Evolutionary conservation across 1,140 invertebrate species (phyloP), one percentile per base, ranked within the genome.

Genomic region (Goniozus legneri): DNA sequence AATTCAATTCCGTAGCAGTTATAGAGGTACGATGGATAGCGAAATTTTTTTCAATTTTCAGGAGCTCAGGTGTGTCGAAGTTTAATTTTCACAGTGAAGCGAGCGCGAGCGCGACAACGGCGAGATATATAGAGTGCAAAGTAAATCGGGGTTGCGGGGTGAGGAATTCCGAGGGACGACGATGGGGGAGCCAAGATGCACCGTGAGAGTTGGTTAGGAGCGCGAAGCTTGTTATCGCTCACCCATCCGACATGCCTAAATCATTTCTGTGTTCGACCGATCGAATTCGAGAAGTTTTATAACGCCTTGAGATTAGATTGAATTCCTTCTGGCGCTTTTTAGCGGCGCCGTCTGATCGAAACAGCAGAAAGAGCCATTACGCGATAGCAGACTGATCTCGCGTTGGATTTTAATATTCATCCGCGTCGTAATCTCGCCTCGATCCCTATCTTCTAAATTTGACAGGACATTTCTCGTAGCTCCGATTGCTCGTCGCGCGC

Each of bases 31-130:
- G n/a, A n/a, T n/a, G n/a, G n/a, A n/a, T n/a, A n/a, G n/a, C n/a
- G n/a, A n/a, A n/a, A n/a, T n/a, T n/a, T n/a, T n/a, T n/a, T 53
- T 48, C 46, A 54, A 56, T n/a, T 56, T 58, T 58, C 54, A 54
- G 44, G 30, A 50, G 36, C 54, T 52, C 55, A 57, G 54, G 54
- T 58, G 54, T 35, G 30, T 18, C 14, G 19, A 50, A 30, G 44
- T 37, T 47, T 34, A 46, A 37, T 50, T 46, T 14, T 33, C 42
- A 24, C 7, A 15, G 19, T 14, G 16, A 31, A 35, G 45, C 27
- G 43, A 39, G 13, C n/a, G 21, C 21, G 41, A 3, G 41, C 31
- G 14, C 2, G 6, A 21, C 6, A 8, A 12, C 37, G 30, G 31
- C 44, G 39, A 54, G 58, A 49, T 54, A 50, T 47, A 44, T 35